Evolutionary conservation across 2,888 invertebrate genomes (phyloP).

Genomic region (Matsumyia berberina): DNA sequence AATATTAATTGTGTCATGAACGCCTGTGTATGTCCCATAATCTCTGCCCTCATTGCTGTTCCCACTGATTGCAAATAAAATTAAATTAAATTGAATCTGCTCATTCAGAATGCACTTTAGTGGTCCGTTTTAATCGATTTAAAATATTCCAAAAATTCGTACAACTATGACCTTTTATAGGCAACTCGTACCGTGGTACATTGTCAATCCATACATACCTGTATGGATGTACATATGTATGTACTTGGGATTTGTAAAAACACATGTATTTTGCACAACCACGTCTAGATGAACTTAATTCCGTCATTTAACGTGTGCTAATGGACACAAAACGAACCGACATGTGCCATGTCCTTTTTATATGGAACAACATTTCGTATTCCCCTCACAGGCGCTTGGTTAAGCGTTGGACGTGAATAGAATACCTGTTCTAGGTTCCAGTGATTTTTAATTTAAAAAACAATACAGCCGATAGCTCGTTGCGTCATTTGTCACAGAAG

Average conservation of each 20-base stretch:
- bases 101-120: no score
- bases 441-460: constrained; percentile 41
- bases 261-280: constrained; percentile 1
- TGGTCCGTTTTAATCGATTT: no score
- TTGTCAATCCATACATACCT: not conserved
- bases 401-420: constrained; percentile 47
- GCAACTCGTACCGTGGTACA: not conserved
- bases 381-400: constrained; percentile 41
- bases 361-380: constrained; percentile 38
- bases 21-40: no score
- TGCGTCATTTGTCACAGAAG: constrained; percentile 8
- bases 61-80: no score
- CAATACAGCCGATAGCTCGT: not conserved
- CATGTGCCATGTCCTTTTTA: constrained; percentile 46
- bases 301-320: constrained; percentile 31
- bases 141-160: not conserved
- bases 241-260: not conserved
- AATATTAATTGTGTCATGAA: no score
- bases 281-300: constrained; percentile 32
- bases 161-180: not conserved
- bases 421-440: constrained; percentile 3
- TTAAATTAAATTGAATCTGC: no score
- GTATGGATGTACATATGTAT: no score
- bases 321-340: constrained; percentile 48
- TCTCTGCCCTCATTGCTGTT: no score